phyloP scores from a whole-genome alignment of 92 coral and sea anemone species.

The Ricordea florida region DNA sequence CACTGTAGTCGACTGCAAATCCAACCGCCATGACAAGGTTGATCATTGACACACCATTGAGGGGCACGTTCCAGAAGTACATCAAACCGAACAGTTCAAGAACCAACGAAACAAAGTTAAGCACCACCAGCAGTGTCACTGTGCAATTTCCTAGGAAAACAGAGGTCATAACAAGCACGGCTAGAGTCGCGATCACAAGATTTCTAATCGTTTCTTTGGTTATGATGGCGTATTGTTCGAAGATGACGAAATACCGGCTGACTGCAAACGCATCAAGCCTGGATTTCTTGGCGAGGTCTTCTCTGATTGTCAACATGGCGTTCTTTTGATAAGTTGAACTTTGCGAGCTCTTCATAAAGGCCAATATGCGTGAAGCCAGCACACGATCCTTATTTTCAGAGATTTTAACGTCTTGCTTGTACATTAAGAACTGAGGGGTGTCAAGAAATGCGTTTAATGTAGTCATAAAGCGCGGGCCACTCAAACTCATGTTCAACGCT shows the following conservation, averaged over 20 bases:
- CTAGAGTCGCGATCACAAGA: conserved; percentile 54
- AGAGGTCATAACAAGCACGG: conserved; percentile 60
- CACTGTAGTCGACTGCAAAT: conserved; percentile 74
- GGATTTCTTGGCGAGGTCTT: conserved; percentile 40
- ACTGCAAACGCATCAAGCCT: conserved; percentile 57
- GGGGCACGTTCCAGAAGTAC: conserved; percentile 79
- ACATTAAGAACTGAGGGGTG: too few relatives aligned
- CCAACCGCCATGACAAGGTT: conserved; percentile 76
- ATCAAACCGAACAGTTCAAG: conserved; percentile 78
- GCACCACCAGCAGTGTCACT: conserved; percentile 54
- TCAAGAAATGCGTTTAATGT: conserved; percentile 7
- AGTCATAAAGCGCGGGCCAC: conserved; percentile 9
- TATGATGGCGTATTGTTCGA: conserved; percentile 77
- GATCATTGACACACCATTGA: conserved; percentile 61
- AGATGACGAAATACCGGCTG: conserved; percentile 43
- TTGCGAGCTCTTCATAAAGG: conserved; percentile 45
- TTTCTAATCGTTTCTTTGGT: conserved; percentile 57
- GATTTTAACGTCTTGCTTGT: conserved; percentile 61
- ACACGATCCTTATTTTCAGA: conserved; percentile 44
- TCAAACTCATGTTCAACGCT: background rate
- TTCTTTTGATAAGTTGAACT: conserved; percentile 57
- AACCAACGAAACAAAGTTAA: conserved; percentile 67
- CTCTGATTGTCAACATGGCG: conserved; percentile 72
- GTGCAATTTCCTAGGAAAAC: conserved; percentile 62
- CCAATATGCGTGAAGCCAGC: conserved; percentile 67